Percentiles rank a stretch among this genome's conserved stretches.
Conservation (phyloP, 1,140 invertebrate species). For the Anagrus nilaparvatae region DNA sequence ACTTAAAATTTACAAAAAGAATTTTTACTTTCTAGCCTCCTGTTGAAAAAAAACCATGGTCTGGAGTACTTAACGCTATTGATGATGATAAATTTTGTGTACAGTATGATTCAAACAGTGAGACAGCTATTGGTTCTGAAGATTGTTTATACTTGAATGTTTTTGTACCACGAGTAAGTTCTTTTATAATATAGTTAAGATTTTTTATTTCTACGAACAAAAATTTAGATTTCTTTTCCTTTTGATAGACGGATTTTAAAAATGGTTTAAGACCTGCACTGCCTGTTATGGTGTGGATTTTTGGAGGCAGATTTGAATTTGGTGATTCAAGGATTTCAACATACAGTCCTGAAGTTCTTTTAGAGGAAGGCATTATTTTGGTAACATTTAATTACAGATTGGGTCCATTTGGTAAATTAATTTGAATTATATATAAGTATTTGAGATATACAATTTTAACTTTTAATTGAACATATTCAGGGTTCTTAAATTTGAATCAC, state of each 20-base stretch:
- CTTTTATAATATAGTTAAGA: neutral
- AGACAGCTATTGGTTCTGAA: constrained; percentile 20
- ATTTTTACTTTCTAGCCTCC: constrained; percentile 15
- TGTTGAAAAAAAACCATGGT: constrained; percentile 16
- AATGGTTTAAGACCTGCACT: neutral
- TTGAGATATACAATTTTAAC: neutral
- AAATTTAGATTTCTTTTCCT: neutral
- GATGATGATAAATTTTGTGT: constrained; percentile 17
- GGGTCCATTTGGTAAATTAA: constrained; percentile 42
- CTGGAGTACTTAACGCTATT: constrained; percentile 7
- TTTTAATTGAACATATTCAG: constrained; percentile 17
- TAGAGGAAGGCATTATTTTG: constrained; percentile 50
- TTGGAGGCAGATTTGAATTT: constrained; percentile 26
- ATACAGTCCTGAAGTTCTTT: constrained; percentile 52
- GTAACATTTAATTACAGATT: constrained; percentile 64
- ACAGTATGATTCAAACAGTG: constrained; percentile 8
- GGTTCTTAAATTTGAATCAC: constrained; percentile 41
- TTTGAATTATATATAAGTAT: neutral
- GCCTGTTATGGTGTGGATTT: constrained; percentile 27
- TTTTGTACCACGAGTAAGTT: constrained; percentile 27
- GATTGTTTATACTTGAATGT: constrained; percentile 34
- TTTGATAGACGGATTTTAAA: neutral
- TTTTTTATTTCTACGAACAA: neutral
- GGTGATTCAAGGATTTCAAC: constrained; percentile 24
- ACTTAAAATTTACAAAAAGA: neutral